These are phyloP conservation scores for Jaculus jaculus DNA, from an alignment of 2,113 vertebrate genomes.

Conservation along the genomic window DNA sequence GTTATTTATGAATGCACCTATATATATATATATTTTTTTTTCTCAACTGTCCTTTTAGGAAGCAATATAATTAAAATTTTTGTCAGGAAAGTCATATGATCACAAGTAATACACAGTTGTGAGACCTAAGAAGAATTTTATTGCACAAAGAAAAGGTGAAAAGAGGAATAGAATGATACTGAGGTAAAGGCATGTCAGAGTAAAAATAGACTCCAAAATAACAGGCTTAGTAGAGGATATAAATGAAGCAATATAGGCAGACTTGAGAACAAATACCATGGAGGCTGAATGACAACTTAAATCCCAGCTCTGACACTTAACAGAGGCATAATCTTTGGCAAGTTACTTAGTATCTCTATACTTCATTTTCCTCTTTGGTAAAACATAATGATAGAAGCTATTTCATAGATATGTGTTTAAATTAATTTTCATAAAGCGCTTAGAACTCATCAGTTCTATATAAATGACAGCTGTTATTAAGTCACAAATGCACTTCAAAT, in stretches of 20 bases:
- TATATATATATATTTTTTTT: neutral
- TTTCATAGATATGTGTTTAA: neutral
- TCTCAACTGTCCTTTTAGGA: neutral
- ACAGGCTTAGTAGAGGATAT: neutral
- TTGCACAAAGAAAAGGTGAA: neutral
- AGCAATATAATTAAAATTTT: neutral
- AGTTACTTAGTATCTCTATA: neutral
- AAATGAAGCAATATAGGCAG: neutral
- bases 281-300: neutral
- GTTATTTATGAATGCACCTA: neutral
- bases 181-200: neutral
- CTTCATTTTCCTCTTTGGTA: neutral
- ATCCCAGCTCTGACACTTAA: neutral
- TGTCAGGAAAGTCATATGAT: neutral
- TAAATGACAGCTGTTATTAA: neutral
- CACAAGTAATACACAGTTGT: neutral
- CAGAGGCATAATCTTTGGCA: neutral
- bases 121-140: neutral
- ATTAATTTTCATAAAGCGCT: neutral
- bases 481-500: neutral
- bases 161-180: neutral
- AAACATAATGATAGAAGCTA: neutral
- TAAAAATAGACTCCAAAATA: neutral
- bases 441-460: neutral
- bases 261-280: neutral